Percentiles rank a stretch among this genome's conserved stretches.
Conservation (phyloP, 1,140 invertebrate genomes). For the Cherax destructor region DNA sequence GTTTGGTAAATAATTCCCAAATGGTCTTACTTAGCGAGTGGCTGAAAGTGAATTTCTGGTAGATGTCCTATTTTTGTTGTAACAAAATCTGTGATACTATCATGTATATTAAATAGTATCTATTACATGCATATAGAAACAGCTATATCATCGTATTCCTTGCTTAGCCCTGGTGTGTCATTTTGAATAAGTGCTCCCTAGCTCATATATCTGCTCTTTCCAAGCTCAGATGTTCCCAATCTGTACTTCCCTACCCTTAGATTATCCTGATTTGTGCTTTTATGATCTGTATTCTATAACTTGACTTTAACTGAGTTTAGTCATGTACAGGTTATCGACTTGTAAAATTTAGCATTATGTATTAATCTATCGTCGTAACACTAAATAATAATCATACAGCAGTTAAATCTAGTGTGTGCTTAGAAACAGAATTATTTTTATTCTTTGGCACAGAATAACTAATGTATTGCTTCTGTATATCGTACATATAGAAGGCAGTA, state of each 20-base stretch:
- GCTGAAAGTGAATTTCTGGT: slow-evolving; percentile 8
- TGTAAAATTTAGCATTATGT: no score
- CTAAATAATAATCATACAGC: no score
- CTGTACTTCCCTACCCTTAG: slow-evolving; percentile 12
- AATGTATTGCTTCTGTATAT: no score
- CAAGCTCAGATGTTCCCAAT: slow-evolving; percentile 18
- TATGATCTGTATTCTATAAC: slow-evolving; percentile 9
- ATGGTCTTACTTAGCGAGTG: slow-evolving; percentile 21
- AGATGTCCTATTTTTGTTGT: slow-evolving; percentile 38
- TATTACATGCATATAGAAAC: slow-evolving; percentile 36
- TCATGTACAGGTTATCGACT: background rate
- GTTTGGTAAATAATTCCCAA: slow-evolving; percentile 7
- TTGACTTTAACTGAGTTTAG: background rate
- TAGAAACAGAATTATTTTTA: no score
- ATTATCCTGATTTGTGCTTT: background rate
- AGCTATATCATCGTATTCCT: slow-evolving; percentile 9
- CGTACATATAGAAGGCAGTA: no score
- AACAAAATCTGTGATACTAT: slow-evolving; percentile 23
- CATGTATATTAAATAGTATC: slow-evolving; percentile 32
- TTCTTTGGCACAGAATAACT: no score
- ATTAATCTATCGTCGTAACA: no score
- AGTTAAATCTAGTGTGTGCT: no score
- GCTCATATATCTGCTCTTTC: slow-evolving; percentile 20
- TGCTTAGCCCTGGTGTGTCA: slow-evolving; percentile 21
- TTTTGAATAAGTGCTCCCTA: slow-evolving; percentile 23